Conservation (phyloP, 2,113 vertebrate species). For the Lycaon pictus region DNA sequence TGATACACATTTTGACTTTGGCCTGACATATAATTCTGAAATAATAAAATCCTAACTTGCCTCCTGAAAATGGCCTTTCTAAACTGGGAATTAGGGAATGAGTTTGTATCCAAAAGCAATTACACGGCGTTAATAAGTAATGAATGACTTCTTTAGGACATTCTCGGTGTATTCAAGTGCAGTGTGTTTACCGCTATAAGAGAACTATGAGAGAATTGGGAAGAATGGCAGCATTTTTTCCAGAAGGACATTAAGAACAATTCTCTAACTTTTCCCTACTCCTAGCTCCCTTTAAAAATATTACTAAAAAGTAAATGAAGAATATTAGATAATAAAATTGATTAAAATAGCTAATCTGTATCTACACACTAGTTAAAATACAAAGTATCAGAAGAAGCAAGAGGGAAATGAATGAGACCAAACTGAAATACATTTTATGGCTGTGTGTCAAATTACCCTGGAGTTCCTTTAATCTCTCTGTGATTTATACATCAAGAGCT, state of each 20-base stretch:
- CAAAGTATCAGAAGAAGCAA: slow-evolving; percentile 53
- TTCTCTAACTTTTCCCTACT: slow-evolving; percentile 21
- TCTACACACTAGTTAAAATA: slow-evolving; percentile 55
- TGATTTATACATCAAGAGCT: slow-evolving; percentile 71
- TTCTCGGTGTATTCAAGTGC: not conserved
- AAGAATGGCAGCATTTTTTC: slow-evolving; percentile 11
- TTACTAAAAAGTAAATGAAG: slow-evolving; percentile 16
- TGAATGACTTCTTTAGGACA: slow-evolving; percentile 22
- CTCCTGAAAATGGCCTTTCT: slow-evolving; percentile 58
- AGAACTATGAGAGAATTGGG: not conserved
- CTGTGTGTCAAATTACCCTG: slow-evolving; percentile 48
- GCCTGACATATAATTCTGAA: slow-evolving; percentile 62
- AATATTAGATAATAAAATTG: slow-evolving; percentile 50
- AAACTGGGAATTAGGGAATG: slow-evolving; percentile 59
- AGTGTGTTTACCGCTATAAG: not conserved
- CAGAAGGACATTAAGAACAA: slow-evolving; percentile 36
- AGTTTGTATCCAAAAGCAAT: slow-evolving; percentile 65
- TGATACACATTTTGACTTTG: slow-evolving; percentile 52
- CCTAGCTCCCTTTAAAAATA: slow-evolving; percentile 30
- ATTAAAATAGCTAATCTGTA: slow-evolving; percentile 58
- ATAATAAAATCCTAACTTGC: slow-evolving; percentile 64
- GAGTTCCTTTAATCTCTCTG: slow-evolving; percentile 69
- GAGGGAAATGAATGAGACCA: slow-evolving; percentile 39
- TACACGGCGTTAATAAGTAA: slow-evolving; percentile 58
- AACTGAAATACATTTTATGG: slow-evolving; percentile 21